A percentile compares a stretch with the other conserved stretches of the same genome.
These are phyloP conservation scores for Littorina saxatilis DNA, from an alignment of 1,140 invertebrate genomes.

Conservation along the genomic window DNA sequence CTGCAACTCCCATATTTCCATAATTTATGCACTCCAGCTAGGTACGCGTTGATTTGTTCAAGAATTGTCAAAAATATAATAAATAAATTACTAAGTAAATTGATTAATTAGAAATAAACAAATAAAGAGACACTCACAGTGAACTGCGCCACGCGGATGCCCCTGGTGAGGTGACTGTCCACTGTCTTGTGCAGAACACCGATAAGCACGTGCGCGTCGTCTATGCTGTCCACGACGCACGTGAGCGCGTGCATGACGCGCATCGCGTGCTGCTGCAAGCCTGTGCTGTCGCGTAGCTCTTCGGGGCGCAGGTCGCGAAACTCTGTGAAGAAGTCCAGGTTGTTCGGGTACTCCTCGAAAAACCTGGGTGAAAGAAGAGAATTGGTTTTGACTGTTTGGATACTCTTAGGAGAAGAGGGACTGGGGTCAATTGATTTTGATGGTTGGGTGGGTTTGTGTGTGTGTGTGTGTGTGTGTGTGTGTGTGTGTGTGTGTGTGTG, in stretches of 20 bases:
- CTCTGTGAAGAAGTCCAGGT: conserved; percentile 27
- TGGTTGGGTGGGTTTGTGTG: conserved; percentile 6
- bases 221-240: conserved; percentile 33
- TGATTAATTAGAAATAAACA: no score
- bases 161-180: conserved; percentile 29
- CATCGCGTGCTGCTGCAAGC: conserved; percentile 26
- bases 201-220: conserved; percentile 25
- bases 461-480: conserved; percentile 20
- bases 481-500: conserved; percentile 24
- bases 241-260: conserved; percentile 29
- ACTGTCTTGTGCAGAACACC: conserved; percentile 35
- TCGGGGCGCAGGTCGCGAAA: conserved; percentile 6
- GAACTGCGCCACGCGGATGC: conserved; percentile 9
- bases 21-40: no score
- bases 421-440: not conserved
- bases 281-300: conserved; percentile 7
- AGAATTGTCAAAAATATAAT: no score
- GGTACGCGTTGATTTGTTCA: no score
- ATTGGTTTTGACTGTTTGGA: no score
- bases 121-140: no score
- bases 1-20: no score
- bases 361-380: not conserved
- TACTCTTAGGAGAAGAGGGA: no score
- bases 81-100: no score
- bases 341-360: conserved; percentile 29